Evolutionary conservation across 2,888 invertebrate genomes (phyloP), one percentile per base, ranked within the genome.

Genomic region (Tipula lateralis): DNA sequence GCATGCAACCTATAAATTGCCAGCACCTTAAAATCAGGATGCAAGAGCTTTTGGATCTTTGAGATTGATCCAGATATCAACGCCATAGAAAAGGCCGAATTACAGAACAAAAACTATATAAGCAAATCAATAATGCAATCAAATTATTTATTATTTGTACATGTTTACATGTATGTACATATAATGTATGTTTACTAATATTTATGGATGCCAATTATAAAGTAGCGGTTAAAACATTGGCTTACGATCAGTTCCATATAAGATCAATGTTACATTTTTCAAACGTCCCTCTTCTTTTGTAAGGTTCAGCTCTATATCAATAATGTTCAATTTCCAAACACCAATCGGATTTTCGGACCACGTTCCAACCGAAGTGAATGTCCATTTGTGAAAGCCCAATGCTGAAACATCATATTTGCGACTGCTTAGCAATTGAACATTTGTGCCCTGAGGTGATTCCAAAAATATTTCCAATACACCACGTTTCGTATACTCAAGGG

Each of bases 331-430:
- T 4, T 87, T 91, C 96, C 96, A 96, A 16, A 89, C 87, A 0
- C 97, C 97, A 9, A 88, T 88, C 0, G 96, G 94, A 85, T 92
- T 90, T 90, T 98, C 98, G 0, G 96, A 97, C 98, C 98, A 98
- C 0, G 95, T 95, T 87, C 96, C 96, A 0, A 97, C 96, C 0
- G 97, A 96, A 92, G 95, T 95, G 87, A 98, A 94, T 6, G 94
- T 94, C 98, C 98, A 98, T 87, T 94, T 92, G 4, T 89, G 87
- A 88, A 97, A 97, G 2, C 97, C 97, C 7, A 91, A 90, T 0
- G 88, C 88, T 0, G 96, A 96, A 24, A 89, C 89, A 88, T 98
- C 97, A 84, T 92, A 90, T 34, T 92, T 92, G 86, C 98, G 91
- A 32, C 93, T 91, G 86, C 94, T 93, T 85, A 98, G 90, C 82